Conservation (phyloP, 2,888 invertebrate genomes). For the Noctua pronuba region DNA sequence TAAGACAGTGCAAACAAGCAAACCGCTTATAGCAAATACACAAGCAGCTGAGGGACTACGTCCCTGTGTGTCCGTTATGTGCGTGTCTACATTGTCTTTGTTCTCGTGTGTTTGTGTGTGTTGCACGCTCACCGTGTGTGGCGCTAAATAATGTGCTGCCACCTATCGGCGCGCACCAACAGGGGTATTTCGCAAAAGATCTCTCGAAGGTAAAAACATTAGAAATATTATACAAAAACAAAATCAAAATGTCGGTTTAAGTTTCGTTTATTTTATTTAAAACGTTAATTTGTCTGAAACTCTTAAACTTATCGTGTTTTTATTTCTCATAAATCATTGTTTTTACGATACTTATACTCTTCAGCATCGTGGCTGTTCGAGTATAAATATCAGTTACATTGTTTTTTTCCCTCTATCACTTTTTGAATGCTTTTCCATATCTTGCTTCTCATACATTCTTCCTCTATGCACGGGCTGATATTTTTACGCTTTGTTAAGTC, state of each 20-base stretch:
- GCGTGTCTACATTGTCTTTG: constrained; percentile 91
- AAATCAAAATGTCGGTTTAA: constrained; percentile 83
- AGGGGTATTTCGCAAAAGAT: constrained; percentile 99
- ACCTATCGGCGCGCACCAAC: constrained; percentile 89
- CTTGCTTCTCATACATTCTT: constrained; percentile 89
- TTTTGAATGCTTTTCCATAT: constrained; percentile 89
- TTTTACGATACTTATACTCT: constrained; percentile 84
- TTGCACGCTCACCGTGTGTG: constrained; percentile 91
- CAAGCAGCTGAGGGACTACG: constrained; percentile 85
- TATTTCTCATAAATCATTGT: constrained; percentile 81
- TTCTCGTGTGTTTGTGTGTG: constrained; percentile 91
- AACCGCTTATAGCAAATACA: constrained; percentile 89
- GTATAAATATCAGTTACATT: constrained; percentile 83
- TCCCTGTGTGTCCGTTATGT: constrained; percentile 89
- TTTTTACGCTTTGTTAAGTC: constrained; percentile 86
- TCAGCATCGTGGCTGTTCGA: constrained; percentile 68
- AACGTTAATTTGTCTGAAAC: constrained; percentile 77
- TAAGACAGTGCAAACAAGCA: constrained; percentile 68
- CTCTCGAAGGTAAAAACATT: constrained; percentile 97
- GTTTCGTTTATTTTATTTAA: constrained; percentile 80
- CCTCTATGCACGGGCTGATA: constrained; percentile 89
- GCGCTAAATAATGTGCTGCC: constrained; percentile 89
- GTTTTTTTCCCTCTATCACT: constrained; percentile 85
- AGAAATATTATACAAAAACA: constrained; percentile 84
- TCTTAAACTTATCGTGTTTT: constrained; percentile 75